These are phyloP conservation scores for Pipistrellus pipistrellus DNA, from an alignment of 2,797 vertebrate genomes.

Conservation along the genomic window DNA sequence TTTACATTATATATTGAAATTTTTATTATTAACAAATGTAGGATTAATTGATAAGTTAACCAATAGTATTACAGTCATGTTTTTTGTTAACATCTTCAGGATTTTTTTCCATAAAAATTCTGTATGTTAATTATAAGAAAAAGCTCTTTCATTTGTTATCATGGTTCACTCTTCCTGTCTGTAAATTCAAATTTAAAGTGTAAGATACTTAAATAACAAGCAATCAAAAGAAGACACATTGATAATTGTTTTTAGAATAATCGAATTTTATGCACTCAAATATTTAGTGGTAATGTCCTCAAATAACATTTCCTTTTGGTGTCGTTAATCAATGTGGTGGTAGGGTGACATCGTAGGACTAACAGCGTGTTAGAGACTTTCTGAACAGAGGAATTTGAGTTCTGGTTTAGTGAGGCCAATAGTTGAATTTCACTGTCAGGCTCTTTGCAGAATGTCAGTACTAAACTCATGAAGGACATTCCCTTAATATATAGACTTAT, in stretches of 20 bases:
- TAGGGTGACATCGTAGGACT: background rate
- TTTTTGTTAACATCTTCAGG: background rate
- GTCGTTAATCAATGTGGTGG: background rate
- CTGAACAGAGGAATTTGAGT: background rate
- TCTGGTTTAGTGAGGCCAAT: background rate
- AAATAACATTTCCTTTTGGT: constrained; percentile 10
- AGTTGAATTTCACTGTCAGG: background rate
- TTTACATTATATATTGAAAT: background rate
- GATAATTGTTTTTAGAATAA: constrained; percentile 3
- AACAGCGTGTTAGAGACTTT: background rate
- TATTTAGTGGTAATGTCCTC: constrained; percentile 6
- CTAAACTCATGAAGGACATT: background rate
- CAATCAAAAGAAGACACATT: background rate
- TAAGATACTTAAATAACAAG: background rate
- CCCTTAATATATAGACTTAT: background rate
- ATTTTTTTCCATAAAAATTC: background rate
- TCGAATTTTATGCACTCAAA: background rate
- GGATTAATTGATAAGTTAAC: background rate
- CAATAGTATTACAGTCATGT: background rate
- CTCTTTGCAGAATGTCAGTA: background rate
- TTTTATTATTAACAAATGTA: background rate
- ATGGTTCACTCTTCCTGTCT: background rate
- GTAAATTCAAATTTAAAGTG: constrained; percentile 4
- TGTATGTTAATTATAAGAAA: background rate
- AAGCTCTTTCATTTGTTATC: background rate